These are phyloP conservation scores for Cyrtorhinus lividipennis DNA, from an alignment of 1,140 invertebrate genomes.

Conservation along the genomic window DNA sequence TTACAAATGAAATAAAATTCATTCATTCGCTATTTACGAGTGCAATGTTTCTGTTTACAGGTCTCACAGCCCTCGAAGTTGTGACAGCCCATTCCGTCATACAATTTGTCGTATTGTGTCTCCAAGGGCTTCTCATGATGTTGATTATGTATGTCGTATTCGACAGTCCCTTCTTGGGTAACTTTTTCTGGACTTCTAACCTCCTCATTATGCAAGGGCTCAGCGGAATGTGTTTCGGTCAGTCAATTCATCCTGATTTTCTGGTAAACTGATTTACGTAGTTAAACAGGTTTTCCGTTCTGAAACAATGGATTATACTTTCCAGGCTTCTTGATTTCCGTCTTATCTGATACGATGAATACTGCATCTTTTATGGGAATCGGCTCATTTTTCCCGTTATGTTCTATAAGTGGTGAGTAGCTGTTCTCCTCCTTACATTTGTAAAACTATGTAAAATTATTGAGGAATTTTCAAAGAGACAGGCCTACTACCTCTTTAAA, in stretches of 20 bases:
- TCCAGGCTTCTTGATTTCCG: conserved; percentile 36
- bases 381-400: conserved; percentile 39
- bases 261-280: no score
- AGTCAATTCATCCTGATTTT: conserved; percentile 19
- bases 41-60: conserved; percentile 32
- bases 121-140: conserved; percentile 62
- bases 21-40: no score
- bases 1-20: no score
- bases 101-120: conserved; percentile 70
- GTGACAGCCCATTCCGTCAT: conserved; percentile 68
- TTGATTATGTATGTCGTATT: conserved; percentile 46
- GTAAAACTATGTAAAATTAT: not conserved
- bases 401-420: conserved; percentile 35
- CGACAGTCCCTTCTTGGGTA: conserved; percentile 36
- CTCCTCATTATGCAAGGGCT: conserved; percentile 38
- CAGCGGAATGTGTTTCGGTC: conserved; percentile 41
- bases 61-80: conserved; percentile 70
- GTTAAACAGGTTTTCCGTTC: not conserved
- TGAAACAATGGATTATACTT: not conserved
- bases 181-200: conserved; percentile 33
- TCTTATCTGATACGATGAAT: conserved; percentile 36
- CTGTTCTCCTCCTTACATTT: not conserved
- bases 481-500: no score
- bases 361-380: conserved; percentile 40
- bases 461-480: no score